phyloP scores from a whole-genome alignment of 1,140 invertebrate genomes.

The Sesamia nonagrioides region DNA sequence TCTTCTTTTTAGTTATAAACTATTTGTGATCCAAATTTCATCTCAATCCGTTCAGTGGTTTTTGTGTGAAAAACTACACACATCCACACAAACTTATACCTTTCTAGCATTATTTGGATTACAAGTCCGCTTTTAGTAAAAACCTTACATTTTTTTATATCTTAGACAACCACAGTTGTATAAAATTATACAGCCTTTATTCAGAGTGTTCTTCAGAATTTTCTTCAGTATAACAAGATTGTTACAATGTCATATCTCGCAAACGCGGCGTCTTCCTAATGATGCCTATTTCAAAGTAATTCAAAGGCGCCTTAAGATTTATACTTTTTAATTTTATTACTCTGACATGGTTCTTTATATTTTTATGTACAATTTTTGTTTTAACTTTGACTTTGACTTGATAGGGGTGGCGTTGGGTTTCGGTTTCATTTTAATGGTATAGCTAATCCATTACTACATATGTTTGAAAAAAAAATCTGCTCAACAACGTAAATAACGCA shows the following conservation, averaged over 20 bases:
- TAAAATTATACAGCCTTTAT: not conserved
- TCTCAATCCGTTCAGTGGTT: too few relatives aligned
- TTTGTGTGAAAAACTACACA: too few relatives aligned
- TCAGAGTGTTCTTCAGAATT: slow-evolving; percentile 1
- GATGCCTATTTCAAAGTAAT: slow-evolving; percentile 9
- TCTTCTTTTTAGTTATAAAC: too few relatives aligned
- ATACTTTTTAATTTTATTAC: not conserved
- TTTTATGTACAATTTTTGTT: not conserved
- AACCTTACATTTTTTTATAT: not conserved
- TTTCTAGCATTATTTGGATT: too few relatives aligned
- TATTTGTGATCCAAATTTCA: too few relatives aligned
- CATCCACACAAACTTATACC: too few relatives aligned
- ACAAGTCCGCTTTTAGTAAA: not conserved
- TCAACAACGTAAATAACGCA: too few relatives aligned
- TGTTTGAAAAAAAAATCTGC: too few relatives aligned
- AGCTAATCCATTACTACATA: too few relatives aligned
- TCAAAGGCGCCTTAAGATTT: not conserved
- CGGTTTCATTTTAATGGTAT: too few relatives aligned
- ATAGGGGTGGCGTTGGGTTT: too few relatives aligned
- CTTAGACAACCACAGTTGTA: not conserved
- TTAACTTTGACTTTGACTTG: too few relatives aligned
- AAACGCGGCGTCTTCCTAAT: slow-evolving; percentile 10
- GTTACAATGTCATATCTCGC: slow-evolving; percentile 4
- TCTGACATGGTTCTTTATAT: not conserved
- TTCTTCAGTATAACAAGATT: slow-evolving; percentile 21